Evolutionary conservation across 1,140 invertebrate genomes (phyloP).

Genomic region (Tetragnatha versicolor): DNA sequence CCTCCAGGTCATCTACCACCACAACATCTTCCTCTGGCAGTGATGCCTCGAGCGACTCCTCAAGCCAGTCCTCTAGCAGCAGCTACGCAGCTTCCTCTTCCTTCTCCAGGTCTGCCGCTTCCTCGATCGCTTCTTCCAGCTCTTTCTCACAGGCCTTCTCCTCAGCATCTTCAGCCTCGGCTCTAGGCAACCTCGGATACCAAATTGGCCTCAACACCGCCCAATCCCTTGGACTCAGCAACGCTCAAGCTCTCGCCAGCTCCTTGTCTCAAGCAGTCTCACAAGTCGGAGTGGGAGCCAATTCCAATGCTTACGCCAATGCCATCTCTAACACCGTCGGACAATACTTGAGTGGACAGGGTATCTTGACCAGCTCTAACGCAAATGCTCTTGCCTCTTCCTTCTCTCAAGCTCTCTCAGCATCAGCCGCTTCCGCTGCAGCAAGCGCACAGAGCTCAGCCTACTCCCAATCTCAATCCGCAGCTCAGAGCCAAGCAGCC

Average conservation of each 20-base stretch:
- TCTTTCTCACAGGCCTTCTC: neutral
- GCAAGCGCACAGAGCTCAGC: neutral
- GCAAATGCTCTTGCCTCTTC: neutral
- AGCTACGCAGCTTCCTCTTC: neutral
- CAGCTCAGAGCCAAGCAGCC: neutral
- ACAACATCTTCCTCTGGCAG: neutral
- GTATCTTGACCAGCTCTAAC: neutral
- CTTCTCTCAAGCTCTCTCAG: neutral
- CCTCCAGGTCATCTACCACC: neutral
- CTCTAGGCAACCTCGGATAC: neutral
- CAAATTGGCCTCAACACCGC: neutral
- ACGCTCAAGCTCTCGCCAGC: neutral
- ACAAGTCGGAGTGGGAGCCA: neutral
- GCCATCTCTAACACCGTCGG: neutral
- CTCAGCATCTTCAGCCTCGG: neutral
- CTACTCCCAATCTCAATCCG: neutral
- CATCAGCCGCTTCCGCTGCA: neutral
- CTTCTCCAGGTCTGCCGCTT: neutral
- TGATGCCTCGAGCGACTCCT: neutral
- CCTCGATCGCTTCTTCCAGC: neutral
- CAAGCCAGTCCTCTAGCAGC: neutral
- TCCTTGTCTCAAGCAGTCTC: neutral
- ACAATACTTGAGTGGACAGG: neutral
- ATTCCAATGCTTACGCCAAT: neutral
- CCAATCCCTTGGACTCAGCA: neutral